Evolutionary conservation across 2,113 vertebrate genomes (phyloP).

Genomic region (Periophthalmus modestus): DNA sequence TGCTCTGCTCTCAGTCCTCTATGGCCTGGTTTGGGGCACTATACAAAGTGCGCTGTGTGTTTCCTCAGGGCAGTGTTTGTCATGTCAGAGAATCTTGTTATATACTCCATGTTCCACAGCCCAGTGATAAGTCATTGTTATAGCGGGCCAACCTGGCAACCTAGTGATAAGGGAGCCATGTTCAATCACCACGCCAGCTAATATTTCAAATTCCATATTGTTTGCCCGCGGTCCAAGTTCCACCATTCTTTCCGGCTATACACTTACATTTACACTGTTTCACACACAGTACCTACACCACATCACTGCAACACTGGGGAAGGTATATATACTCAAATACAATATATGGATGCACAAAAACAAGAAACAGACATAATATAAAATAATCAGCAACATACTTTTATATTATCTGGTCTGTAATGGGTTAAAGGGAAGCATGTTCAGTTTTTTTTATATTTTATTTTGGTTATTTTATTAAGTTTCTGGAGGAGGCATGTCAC

Average conservation of each 20-base stretch:
- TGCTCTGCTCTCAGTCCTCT: constrained; percentile 44
- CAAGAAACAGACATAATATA: neutral
- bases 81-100: constrained; percentile 79
- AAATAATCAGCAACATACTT: too few relatives aligned
- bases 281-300: constrained; percentile 17
- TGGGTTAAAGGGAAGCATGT: neutral
- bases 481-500: too few relatives aligned
- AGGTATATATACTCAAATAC: constrained; percentile 1
- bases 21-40: constrained; percentile 69
- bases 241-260: constrained; percentile 41
- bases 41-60: constrained; percentile 57
- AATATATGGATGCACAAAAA: neutral
- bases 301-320: constrained; percentile 39
- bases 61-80: constrained; percentile 78
- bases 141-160: constrained; percentile 79
- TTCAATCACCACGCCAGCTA: constrained; percentile 79
- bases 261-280: constrained; percentile 24
- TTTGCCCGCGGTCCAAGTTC: constrained; percentile 71
- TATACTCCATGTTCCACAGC: constrained; percentile 76
- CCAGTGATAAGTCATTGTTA: constrained; percentile 82
- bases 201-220: constrained; percentile 83
- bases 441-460: neutral
- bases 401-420: too few relatives aligned
- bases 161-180: constrained; percentile 80
- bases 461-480: neutral